Evolutionary conservation across 2,888 invertebrate species (phyloP).

Genomic region (Macaria liturata): DNA sequence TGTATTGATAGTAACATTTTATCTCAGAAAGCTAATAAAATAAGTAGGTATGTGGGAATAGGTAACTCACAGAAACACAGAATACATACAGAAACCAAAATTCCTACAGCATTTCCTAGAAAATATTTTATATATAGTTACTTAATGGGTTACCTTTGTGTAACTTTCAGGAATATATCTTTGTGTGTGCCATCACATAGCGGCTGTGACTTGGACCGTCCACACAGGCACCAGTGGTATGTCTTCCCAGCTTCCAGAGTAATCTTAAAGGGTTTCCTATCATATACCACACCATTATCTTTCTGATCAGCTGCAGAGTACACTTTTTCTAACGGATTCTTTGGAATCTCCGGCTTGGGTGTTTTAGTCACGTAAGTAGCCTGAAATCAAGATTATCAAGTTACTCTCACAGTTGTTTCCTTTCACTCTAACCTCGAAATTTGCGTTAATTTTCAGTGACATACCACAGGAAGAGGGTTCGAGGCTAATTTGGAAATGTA

Average conservation of each 20-base stretch:
- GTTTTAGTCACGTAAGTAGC: slow-evolving; percentile 64
- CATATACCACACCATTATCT: slow-evolving; percentile 91
- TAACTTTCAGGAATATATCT: slow-evolving; percentile 88
- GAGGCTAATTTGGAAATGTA: slow-evolving; percentile 12
- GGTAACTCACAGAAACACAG: too few relatives aligned
- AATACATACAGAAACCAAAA: too few relatives aligned
- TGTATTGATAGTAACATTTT: too few relatives aligned
- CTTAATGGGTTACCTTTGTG: slow-evolving; percentile 78
- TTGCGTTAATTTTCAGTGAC: not conserved
- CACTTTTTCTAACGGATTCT: slow-evolving; percentile 83
- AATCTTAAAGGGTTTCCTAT: slow-evolving; percentile 94
- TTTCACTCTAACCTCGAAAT: slow-evolving; percentile 1
- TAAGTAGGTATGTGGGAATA: too few relatives aligned
- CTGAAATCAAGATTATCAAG: slow-evolving; percentile 38
- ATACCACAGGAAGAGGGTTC: slow-evolving; percentile 31
- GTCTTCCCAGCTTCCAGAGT: slow-evolving; percentile 88
- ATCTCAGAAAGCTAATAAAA: too few relatives aligned
- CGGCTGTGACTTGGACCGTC: slow-evolving; percentile 95
- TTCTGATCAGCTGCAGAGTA: slow-evolving; percentile 86
- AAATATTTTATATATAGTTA: too few relatives aligned
- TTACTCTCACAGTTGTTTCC: not conserved
- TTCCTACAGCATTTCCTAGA: too few relatives aligned
- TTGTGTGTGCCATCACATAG: slow-evolving; percentile 97
- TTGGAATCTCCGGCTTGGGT: slow-evolving; percentile 84
- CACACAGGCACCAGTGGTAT: slow-evolving; percentile 97